Conservation (phyloP, 2,888 invertebrate genomes). For the Sinotaia quadrata region DNA sequence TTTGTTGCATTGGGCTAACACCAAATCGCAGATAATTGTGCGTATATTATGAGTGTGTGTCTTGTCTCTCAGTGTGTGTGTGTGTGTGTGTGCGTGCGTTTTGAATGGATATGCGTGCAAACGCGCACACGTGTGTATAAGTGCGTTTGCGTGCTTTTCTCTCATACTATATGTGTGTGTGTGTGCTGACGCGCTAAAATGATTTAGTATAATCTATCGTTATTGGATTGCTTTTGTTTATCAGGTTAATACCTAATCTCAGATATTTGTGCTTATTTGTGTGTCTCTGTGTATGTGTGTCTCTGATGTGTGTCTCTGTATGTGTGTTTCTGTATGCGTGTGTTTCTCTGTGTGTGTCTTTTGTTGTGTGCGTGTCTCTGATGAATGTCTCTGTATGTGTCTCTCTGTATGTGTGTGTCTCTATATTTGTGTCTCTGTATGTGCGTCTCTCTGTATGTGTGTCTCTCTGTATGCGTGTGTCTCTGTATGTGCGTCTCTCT, state of each 20-base stretch:
- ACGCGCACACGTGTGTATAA: no score
- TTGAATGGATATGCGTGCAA: not conserved
- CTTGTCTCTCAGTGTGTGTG: not conserved
- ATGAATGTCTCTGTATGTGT: slow-evolving; percentile 8
- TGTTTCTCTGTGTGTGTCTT: not conserved
- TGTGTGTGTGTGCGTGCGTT: slow-evolving; percentile 9
- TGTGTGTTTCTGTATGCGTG: not conserved
- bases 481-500: no score
- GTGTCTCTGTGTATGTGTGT: not conserved
- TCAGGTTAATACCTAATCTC: not conserved
- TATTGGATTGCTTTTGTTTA: not conserved
- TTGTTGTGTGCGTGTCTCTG: not conserved
- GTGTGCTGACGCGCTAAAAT: not conserved
- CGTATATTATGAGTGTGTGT: not conserved
- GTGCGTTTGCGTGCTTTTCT: not conserved
- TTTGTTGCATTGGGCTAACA: no score
- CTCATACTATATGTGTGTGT: not conserved
- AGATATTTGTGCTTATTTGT: not conserved
- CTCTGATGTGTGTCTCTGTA: not conserved
- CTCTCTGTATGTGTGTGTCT: no score
- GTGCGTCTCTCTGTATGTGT: no score
- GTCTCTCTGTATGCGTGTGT: no score
- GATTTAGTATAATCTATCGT: not conserved
- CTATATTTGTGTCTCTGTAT: slow-evolving; percentile 14
- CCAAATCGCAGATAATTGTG: no score